Evolutionary conservation across 1,140 invertebrate species (phyloP).

Genomic region (Caenorhabditis elegans): WBcel235 BX284602.5:4628001-4628500

Average conservation of each 20-base stretch:
- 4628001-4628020: neutral
- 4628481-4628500: too few species aligned
- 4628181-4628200: conserved; percentile 1
- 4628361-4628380: too few species aligned
- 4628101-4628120: neutral
- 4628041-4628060: conserved; percentile 4
- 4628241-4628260: neutral
- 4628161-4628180: neutral
- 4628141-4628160: conserved; percentile 12
- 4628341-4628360: too few species aligned
- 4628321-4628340: too few species aligned
- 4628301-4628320: neutral
- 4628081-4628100: too few species aligned
- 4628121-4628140: conserved; percentile 13
- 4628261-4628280: neutral
- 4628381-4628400: too few species aligned
- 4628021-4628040: neutral
- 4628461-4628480: too few species aligned
- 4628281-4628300: neutral
- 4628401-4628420: too few species aligned
- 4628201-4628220: conserved; percentile 7
- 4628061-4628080: too few species aligned
- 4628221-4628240: neutral
- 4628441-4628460: too few species aligned
- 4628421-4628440: too few species aligned